Percentiles rank a stretch among this genome's conserved stretches.
Evolutionary conservation across 2,888 invertebrate genomes (phyloP).

Genomic region (Adelognathus sp.): DNA sequence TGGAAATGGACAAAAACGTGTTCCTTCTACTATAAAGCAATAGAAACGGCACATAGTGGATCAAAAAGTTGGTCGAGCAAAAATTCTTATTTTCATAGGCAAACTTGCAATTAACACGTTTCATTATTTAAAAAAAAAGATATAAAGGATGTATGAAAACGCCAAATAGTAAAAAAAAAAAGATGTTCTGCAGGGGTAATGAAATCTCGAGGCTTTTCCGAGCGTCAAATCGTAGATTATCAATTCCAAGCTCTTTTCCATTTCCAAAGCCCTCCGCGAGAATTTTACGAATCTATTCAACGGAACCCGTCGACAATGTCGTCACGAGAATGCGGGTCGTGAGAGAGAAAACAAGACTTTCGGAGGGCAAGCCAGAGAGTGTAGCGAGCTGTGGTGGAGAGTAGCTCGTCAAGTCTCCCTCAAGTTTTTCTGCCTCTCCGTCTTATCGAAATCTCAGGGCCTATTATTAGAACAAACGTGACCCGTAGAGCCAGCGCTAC

Average conservation of each 20-base stretch:
- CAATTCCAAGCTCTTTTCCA: not conserved
- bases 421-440: conserved; percentile 41
- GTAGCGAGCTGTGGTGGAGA: not conserved
- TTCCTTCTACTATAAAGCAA: too few relatives aligned
- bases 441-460: conserved; percentile 55
- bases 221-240: conserved; percentile 25
- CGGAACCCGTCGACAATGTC: conserved; percentile 20
- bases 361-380: not conserved
- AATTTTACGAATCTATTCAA: conserved; percentile 36
- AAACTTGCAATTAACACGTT: too few relatives aligned
- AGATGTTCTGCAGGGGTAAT: not conserved
- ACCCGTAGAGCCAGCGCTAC: conserved; percentile 52
- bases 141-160: not conserved
- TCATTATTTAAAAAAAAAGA: too few relatives aligned
- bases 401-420: conserved; percentile 18
- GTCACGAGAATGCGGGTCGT: not conserved
- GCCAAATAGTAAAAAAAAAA: not conserved
- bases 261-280: too few relatives aligned
- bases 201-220: conserved; percentile 1
- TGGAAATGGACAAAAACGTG: too few relatives aligned
- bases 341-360: not conserved
- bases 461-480: conserved; percentile 60
- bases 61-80: too few relatives aligned
- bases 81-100: too few relatives aligned
- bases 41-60: too few relatives aligned